Evolutionary conservation across 2,888 invertebrate genomes (phyloP), one percentile per base, ranked within the genome.

Genomic region (Drosophila vallismaia): DNA sequence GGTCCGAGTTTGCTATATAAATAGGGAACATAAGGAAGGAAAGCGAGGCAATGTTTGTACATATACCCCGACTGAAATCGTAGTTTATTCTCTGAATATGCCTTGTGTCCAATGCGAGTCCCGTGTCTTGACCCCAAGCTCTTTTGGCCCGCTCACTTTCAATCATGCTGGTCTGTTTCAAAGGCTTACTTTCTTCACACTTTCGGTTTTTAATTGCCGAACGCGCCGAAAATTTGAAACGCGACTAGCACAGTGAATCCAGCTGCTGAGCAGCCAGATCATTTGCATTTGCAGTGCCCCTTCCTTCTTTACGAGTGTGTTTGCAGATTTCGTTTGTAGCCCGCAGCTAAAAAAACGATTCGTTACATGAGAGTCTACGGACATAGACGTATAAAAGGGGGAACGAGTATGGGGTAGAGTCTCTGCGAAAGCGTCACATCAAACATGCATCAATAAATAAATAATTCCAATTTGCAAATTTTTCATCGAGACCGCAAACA

Each of bases 391-490:
- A 19, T 28, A 28, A 28, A 28, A 28, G 28, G 6, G 28, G 28
- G 51, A 42, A 56, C 42, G 40, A 1, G 19, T 38, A 28, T 50
- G 66, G 38, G 44, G 40, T 42, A 59, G 54, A 74, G 62, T 62
- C 63, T 48, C 70, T 29, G 51, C 66, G 62, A 85, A 85, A 77
- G 73, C 84, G 86, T 75, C 88, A 88, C 86, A 84, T 84, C 78
- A 79, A 88, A 80, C 86, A 83, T 76, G 74, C 84, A 86, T 84
- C 88, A 83, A 84, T 88, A 77, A 75, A 77, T 76, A 79, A 70
- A 73, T 66, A 82, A 78, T 86, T 80, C 69, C 84, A 84, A 84
- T 88, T 84, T 88, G 86, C 86, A 84, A 86, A 82, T 84, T 78
- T 76, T 81, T 74, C 75, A 81, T 74, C 68, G 74, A 67, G 74